phyloP scores from a whole-genome alignment of 2,888 invertebrate species.

The Leucophora obtusa region DNA sequence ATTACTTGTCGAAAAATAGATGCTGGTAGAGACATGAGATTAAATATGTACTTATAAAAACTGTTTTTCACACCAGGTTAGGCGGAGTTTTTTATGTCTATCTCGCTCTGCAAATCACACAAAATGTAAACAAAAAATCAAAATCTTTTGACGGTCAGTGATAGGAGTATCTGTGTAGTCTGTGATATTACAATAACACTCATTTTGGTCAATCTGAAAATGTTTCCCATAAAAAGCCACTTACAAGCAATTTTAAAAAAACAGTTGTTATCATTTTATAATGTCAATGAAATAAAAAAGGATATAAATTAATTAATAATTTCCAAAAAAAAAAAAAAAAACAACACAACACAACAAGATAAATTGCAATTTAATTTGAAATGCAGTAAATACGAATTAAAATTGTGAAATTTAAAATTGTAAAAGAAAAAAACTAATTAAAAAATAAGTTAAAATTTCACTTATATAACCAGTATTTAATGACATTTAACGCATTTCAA shows the following conservation, averaged over 20 bases:
- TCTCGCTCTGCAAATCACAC: too few relatives aligned
- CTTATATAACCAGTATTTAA: conserved; percentile 6
- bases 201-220: not conserved
- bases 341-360: not conserved
- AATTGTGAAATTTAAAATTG: too few relatives aligned
- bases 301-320: conserved; percentile 19
- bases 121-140: too few relatives aligned
- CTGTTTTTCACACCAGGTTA: too few relatives aligned
- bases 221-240: not conserved
- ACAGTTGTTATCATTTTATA: conserved; percentile 6
- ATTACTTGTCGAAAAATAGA: too few relatives aligned
- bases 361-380: not conserved
- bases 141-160: too few relatives aligned
- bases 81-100: too few relatives aligned
- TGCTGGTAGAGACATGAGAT: too few relatives aligned
- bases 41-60: too few relatives aligned
- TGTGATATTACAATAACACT: not conserved
- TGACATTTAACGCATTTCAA: conserved; percentile 9
- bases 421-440: conserved; percentile 15
- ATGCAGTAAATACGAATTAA: not conserved
- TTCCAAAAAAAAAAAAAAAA: not conserved
- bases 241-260: not conserved
- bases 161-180: too few relatives aligned
- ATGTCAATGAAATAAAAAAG: conserved; percentile 11
- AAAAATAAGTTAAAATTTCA: conserved; percentile 19